A percentile compares a stretch with the other conserved stretches of the same genome.
These are phyloP conservation scores for Stramonita haemastoma DNA, from an alignment of 2,888 invertebrate genomes.

Conservation along the genomic window DNA sequence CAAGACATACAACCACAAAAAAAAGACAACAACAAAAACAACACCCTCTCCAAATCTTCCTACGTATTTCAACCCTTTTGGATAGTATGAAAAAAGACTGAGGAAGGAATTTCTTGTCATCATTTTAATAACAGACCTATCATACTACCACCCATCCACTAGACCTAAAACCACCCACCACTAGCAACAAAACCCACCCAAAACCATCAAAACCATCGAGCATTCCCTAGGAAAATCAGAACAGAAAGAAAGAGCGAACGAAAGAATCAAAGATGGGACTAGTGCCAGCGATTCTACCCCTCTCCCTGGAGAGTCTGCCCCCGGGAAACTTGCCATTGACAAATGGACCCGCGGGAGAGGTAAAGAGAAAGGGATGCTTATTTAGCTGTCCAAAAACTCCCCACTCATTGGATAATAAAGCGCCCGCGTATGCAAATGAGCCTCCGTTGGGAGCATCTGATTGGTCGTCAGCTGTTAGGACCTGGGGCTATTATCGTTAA, in stretches of 20 bases:
- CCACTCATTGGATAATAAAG: slow-evolving; percentile 38
- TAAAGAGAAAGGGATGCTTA: slow-evolving; percentile 40
- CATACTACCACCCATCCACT: too few relatives aligned
- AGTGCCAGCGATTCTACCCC: background rate
- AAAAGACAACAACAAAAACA: too few relatives aligned
- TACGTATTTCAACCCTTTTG: too few relatives aligned
- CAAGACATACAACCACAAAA: too few relatives aligned
- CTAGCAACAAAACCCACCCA: too few relatives aligned
- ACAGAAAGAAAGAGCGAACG: background rate
- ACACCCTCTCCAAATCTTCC: too few relatives aligned
- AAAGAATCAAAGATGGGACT: background rate
- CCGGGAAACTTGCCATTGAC: slow-evolving; percentile 34
- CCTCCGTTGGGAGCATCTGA: slow-evolving; percentile 13
- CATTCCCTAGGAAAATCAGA: background rate
- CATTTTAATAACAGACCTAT: too few relatives aligned
- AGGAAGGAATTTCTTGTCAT: too few relatives aligned
- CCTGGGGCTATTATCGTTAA: background rate
- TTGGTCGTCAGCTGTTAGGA: slow-evolving; percentile 19
- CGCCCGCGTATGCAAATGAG: slow-evolving; percentile 17
- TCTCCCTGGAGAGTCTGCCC: background rate
- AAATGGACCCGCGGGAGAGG: slow-evolving; percentile 31
- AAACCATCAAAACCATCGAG: too few relatives aligned
- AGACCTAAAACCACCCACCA: too few relatives aligned
- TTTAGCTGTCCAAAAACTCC: slow-evolving; percentile 34
- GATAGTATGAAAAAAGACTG: too few relatives aligned